phyloP scores from a whole-genome alignment of 2,113 vertebrate genomes.

The Trematocara variabile region DNA sequence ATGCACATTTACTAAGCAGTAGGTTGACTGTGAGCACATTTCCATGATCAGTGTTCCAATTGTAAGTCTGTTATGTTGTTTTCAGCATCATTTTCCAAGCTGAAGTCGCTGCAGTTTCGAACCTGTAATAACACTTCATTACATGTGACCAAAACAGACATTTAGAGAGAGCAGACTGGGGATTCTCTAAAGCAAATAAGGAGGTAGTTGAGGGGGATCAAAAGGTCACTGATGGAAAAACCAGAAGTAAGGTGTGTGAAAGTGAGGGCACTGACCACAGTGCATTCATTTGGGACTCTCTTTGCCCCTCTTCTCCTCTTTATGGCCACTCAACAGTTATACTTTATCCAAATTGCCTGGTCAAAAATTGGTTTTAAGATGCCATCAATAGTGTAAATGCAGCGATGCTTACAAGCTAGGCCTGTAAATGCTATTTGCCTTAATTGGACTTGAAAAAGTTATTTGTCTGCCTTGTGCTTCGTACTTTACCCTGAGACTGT shows the following conservation, averaged over 20 bases:
- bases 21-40: background rate
- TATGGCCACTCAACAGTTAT: background rate
- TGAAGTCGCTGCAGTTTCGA: background rate
- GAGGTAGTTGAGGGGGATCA: background rate
- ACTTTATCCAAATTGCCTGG: constrained; percentile 42
- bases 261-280: background rate
- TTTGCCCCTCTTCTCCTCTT: background rate
- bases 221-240: background rate
- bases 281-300: background rate
- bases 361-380: constrained; percentile 21
- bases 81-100: background rate
- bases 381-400: constrained; percentile 9
- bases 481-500: background rate
- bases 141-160: background rate
- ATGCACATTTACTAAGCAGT: background rate
- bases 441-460: constrained; percentile 12
- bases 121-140: background rate
- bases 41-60: background rate
- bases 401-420: background rate
- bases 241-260: background rate
- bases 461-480: background rate
- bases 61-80: background rate
- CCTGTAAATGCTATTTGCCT: background rate
- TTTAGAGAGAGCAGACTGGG: background rate
- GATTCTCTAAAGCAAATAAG: background rate